Evolutionary conservation across 1,140 invertebrate species (phyloP).

Genomic region (Cherax destructor): DNA sequence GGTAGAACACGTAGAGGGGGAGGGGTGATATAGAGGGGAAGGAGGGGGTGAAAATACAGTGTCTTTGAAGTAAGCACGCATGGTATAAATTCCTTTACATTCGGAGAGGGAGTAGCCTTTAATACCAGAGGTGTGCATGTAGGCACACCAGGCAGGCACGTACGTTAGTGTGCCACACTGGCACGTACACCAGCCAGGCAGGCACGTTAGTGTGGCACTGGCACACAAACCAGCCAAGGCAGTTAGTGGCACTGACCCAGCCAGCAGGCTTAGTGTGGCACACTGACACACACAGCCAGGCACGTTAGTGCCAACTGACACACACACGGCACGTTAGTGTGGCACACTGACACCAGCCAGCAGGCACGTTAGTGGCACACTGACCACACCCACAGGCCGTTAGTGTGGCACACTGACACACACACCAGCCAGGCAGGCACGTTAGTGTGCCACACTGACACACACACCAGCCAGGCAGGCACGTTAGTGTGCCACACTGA

Average conservation of each 20-base stretch:
- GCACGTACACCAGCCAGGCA: slow-evolving; percentile 22
- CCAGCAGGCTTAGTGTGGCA: no score
- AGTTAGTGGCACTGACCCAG: no score
- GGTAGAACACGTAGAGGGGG: slow-evolving; percentile 17
- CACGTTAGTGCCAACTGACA: no score
- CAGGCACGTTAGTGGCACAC: no score
- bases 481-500: not conserved
- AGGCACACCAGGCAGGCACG: slow-evolving; percentile 35
- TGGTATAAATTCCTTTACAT: slow-evolving; percentile 60
- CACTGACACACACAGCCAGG: no score
- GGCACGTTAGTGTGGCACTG: not conserved
- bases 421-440: no score
- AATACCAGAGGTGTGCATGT: slow-evolving; percentile 24
- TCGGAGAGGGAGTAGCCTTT: slow-evolving; percentile 63
- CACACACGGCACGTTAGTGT: no score
- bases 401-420: no score
- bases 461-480: slow-evolving; percentile 34
- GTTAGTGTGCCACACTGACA: not conserved
- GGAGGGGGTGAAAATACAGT: slow-evolving; percentile 36
- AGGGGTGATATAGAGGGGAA: not conserved
- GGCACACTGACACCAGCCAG: no score
- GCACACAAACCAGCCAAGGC: no score
- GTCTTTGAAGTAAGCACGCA: slow-evolving; percentile 61
- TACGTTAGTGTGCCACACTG: no score
- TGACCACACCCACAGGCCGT: no score